A percentile compares a stretch with the other conserved stretches of the same genome.
Evolutionary conservation across 1,140 invertebrate species (phyloP).

Genomic region (Drosophila watanabei): DNA sequence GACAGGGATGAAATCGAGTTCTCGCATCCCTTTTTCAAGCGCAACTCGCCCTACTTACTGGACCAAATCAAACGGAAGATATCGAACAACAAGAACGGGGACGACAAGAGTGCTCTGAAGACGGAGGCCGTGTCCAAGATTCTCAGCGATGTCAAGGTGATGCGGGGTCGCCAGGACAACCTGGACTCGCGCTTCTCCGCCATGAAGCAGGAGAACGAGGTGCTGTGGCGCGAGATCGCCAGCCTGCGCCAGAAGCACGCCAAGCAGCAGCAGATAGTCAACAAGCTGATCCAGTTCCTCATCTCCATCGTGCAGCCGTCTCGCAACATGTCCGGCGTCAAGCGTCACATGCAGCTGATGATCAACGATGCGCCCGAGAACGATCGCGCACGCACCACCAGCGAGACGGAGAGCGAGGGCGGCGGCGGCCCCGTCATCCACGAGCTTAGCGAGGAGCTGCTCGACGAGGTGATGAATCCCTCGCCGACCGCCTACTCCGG

Average conservation of each 20-base stretch:
- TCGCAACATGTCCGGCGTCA: constrained; percentile 89
- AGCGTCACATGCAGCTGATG: constrained; percentile 91
- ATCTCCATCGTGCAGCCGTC: constrained; percentile 95
- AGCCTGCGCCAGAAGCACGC: constrained; percentile 96
- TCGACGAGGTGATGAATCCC: constrained; percentile 80
- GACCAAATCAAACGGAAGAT: constrained; percentile 97
- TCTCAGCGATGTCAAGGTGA: constrained; percentile 93
- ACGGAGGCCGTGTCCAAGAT: constrained; percentile 92
- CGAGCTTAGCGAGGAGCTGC: constrained; percentile 87
- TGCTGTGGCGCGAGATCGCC: constrained; percentile 97
- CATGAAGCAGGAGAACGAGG: constrained; percentile 98
- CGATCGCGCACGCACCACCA: constrained; percentile 83
- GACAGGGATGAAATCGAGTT: constrained; percentile 98
- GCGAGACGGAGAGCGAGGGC: constrained; percentile 75
- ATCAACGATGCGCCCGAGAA: constrained; percentile 89
- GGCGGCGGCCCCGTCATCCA: constrained; percentile 88
- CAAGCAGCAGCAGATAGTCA: constrained; percentile 99
- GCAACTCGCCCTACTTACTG: constrained; percentile 93
- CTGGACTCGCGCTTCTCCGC: constrained; percentile 93
- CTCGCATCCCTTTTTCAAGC: constrained; percentile 96
- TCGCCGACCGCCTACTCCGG: constrained; percentile 32
- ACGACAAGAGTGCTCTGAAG: constrained; percentile 88
- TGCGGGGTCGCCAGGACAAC: constrained; percentile 95
- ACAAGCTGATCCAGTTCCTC: constrained; percentile 97
- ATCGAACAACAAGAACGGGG: constrained; percentile 87